Evolutionary conservation across 2,797 vertebrate genomes (phyloP).

Genomic region (Eulemur coronatus): DNA sequence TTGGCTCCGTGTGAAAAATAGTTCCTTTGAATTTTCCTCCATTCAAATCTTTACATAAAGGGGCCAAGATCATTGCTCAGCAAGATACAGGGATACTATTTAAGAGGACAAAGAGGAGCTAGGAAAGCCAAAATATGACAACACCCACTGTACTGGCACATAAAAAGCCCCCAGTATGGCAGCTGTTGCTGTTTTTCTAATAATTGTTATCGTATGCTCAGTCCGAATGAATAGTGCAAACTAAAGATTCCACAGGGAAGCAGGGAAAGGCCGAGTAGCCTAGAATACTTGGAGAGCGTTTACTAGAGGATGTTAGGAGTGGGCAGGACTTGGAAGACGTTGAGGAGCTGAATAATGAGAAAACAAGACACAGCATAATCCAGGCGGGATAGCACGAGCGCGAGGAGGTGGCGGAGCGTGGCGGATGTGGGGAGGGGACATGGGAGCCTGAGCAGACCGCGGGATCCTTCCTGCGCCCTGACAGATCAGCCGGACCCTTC

Average conservation of each 20-base stretch:
- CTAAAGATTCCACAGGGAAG: background rate
- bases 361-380: background rate
- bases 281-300: background rate
- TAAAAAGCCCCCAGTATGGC: background rate
- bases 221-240: background rate
- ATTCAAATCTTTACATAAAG: background rate
- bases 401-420: too few relatives aligned
- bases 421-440: background rate
- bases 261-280: background rate
- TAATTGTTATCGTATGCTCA: background rate
- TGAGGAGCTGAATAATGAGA: background rate
- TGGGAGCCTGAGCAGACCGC: background rate
- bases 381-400: rapidly evolving
- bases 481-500: background rate
- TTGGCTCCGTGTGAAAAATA: background rate
- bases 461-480: background rate
- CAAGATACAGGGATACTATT: background rate
- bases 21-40: background rate
- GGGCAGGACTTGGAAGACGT: background rate
- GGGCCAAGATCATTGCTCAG: background rate
- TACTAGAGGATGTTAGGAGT: background rate
- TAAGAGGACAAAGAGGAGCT: background rate
- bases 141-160: background rate
- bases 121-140: background rate
- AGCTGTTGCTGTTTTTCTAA: background rate